Evolutionary conservation across 1,140 invertebrate species (phyloP).

Genomic region (Tetranychus urticae): DNA sequence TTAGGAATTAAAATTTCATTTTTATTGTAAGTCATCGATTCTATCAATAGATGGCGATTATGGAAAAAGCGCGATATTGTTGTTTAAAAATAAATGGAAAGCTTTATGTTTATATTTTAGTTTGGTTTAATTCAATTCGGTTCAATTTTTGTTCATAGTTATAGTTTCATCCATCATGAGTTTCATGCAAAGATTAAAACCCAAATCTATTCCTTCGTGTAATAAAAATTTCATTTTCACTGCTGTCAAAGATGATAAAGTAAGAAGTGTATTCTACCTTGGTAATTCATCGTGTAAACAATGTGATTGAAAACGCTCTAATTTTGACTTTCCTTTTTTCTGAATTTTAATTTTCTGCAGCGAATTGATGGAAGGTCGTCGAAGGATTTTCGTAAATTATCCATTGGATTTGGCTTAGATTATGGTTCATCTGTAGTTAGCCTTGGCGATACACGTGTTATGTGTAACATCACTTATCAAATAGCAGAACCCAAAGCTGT

Average conservation of each 20-base stretch:
- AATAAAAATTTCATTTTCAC: neutral
- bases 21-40: no score
- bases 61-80: no score
- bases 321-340: neutral
- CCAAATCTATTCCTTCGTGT: neutral
- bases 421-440: conserved; percentile 12
- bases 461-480: conserved; percentile 66
- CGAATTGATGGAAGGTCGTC: conserved; percentile 11
- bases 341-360: neutral
- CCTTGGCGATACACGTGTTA: conserved; percentile 30
- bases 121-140: no score
- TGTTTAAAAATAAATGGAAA: no score
- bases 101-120: no score
- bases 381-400: conserved; percentile 8
- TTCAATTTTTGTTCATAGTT: neutral
- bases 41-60: no score
- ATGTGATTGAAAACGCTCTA: neutral
- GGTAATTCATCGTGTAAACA: neutral
- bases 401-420: conserved; percentile 11
- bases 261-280: neutral
- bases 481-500: conserved; percentile 53
- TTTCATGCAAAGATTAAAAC: neutral
- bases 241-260: neutral
- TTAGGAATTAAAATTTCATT: no score
- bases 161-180: neutral